Base-by-base conservation (phyloP, 2,888 invertebrate species). In the Morpho helenor region DNA sequence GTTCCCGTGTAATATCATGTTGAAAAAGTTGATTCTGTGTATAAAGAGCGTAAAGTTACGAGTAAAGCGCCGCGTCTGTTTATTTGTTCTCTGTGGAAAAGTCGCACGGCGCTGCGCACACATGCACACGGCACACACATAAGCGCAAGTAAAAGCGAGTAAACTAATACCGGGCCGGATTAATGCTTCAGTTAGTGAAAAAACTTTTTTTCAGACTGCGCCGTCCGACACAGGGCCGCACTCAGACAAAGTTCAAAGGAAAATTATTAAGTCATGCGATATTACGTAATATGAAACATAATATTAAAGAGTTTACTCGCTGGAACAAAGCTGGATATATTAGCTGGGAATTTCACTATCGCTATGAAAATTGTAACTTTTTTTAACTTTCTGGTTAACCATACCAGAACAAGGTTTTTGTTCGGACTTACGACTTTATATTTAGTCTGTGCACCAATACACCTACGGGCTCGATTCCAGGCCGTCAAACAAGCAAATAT, bases 161-260 rank as follows among this genome's bases (percentile, higher is more conserved):
- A 89, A 90, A 91, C 90, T 91, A 90, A 91, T 91, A 90, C 90
- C 87, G 75, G 84, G 82, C 86, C 81, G 88, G 90, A 90, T 90
- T 90, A 90, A 90, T 90, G 89, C 90, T 89, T 89, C 90, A 91
- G 90, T 91, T 90, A 89, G 90, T 90, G 89, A 91, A 91, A 89
- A 90, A 91, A 87, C 81, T 87, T 90, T 90, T 84, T 90, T 90
- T 89, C 89, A 90, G 89, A 80, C 86, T 84, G 80, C 87, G 83
- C 87, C 87, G 89, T 81, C 87, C 88, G 81, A 69, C 70, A 63
- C 90, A 87, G 89, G 85, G 82, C 53, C 76, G 88, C 67, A 83
- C 73, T 86, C 67, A 68, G 70, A 68, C 63, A 61, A 69, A 64
- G 62, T 61, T 66, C 68, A 61, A 71, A 72, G 68, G 61, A 63